phyloP scores from a whole-genome alignment of 2,797 vertebrate species.

The Cirrhinus mrigala region DNA sequence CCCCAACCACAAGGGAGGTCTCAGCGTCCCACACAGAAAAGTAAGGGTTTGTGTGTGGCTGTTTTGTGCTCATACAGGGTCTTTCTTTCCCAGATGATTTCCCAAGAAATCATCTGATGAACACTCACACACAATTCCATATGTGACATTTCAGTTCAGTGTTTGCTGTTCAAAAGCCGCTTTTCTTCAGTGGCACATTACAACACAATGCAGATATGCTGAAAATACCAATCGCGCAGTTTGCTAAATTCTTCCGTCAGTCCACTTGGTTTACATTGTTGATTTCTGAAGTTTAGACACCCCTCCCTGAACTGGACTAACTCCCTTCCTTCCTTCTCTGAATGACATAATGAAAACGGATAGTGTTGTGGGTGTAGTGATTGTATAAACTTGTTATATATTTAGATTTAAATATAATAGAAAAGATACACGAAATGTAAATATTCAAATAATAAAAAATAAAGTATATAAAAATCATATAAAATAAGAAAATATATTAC shows the following conservation, averaged over 20 bases:
- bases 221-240: neutral
- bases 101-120: slow-evolving; percentile 50
- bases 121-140: slow-evolving; percentile 56
- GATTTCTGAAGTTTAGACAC: slow-evolving; percentile 10
- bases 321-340: slow-evolving; percentile 5
- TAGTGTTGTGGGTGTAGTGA: neutral
- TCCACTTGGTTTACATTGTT: slow-evolving; percentile 22
- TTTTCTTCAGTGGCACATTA: neutral
- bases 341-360: slow-evolving; percentile 14
- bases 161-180: neutral
- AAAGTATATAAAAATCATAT: neutral
- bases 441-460: neutral
- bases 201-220: neutral
- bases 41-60: slow-evolving; percentile 37
- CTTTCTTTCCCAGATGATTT: slow-evolving; percentile 51
- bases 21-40: slow-evolving; percentile 40
- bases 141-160: slow-evolving; percentile 56
- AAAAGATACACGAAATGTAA: neutral
- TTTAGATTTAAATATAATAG: neutral
- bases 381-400: neutral
- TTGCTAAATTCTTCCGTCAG: neutral
- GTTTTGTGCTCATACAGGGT: slow-evolving; percentile 39
- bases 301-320: slow-evolving; percentile 6
- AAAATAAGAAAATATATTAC: neutral
- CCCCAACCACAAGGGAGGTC: slow-evolving; percentile 29